Conservation (phyloP, 2,113 vertebrate species). For the Lampris megalopsis region DNA sequence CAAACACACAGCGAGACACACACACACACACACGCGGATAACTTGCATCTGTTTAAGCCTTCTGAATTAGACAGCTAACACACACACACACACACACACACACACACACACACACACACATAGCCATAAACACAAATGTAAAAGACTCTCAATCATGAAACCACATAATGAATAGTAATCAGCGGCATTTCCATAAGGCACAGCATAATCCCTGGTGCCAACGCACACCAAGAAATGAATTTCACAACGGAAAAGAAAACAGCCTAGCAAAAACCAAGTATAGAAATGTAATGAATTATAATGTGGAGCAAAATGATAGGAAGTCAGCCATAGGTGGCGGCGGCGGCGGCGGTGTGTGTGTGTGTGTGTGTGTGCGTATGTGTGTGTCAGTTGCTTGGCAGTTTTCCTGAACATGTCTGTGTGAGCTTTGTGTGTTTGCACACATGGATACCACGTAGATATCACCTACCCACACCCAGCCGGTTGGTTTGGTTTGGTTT, state of each 20-base stretch:
- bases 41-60: constrained; percentile 63
- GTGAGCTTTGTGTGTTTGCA: no score
- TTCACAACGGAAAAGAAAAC: constrained; percentile 44
- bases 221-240: constrained; percentile 71
- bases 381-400: background rate
- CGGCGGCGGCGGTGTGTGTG: background rate
- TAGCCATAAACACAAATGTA: constrained; percentile 55
- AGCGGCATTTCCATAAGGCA: constrained; percentile 74
- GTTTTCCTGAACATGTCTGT: no score
- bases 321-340: constrained; percentile 38
- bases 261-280: constrained; percentile 66
- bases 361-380: background rate
- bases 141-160: constrained; percentile 71
- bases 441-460: no score
- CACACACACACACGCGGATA: constrained; percentile 29
- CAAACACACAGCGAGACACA: constrained; percentile 40
- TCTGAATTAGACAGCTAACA: constrained; percentile 63
- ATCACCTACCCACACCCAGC: no score
- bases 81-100: background rate
- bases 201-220: constrained; percentile 75
- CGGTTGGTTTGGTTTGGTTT: no score
- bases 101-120: constrained; percentile 18
- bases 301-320: constrained; percentile 38
- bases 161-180: constrained; percentile 78
- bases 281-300: constrained; percentile 73